Evolutionary conservation across 35 echinoderm and acorn worm species (phyloP).

Genomic region (Amphiura filiformis): DNA sequence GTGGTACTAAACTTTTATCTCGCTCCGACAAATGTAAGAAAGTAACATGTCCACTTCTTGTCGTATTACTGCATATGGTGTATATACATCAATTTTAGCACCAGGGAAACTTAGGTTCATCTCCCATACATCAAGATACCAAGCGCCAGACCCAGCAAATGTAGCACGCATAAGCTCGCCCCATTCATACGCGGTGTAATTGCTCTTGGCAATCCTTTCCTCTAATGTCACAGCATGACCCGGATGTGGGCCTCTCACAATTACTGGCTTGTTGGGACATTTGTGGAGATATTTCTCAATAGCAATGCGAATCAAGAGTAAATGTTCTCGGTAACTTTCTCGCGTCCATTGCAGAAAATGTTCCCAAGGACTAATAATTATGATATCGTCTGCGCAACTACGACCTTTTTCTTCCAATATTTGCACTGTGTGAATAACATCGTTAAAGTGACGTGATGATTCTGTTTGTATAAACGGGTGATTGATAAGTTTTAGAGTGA

Average conservation of each 20-base stretch:
- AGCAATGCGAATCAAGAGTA: neutral
- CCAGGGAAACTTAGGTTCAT: neutral
- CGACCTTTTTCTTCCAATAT: neutral
- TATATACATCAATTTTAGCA: neutral
- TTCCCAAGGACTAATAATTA: neutral
- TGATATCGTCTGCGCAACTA: neutral
- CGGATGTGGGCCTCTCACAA: neutral
- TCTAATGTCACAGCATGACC: neutral
- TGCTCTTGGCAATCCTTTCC: neutral
- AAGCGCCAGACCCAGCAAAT: neutral
- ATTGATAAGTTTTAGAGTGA: neutral
- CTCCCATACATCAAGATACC: neutral
- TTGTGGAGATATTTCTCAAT: neutral
- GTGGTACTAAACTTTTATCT: no score
- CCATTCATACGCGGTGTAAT: neutral
- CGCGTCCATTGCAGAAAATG: neutral
- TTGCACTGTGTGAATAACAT: neutral
- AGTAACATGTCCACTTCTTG: neutral
- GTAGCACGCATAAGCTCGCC: neutral
- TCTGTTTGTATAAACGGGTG: neutral
- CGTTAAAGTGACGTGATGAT: neutral
- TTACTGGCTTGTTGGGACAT: neutral
- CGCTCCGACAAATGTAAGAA: neutral
- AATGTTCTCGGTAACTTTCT: neutral
- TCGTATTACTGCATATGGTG: neutral